Percentiles rank a stretch among this genome's conserved stretches.
Conservation (phyloP, 2,113 vertebrate genomes). For the Trinectes maculatus region DNA sequence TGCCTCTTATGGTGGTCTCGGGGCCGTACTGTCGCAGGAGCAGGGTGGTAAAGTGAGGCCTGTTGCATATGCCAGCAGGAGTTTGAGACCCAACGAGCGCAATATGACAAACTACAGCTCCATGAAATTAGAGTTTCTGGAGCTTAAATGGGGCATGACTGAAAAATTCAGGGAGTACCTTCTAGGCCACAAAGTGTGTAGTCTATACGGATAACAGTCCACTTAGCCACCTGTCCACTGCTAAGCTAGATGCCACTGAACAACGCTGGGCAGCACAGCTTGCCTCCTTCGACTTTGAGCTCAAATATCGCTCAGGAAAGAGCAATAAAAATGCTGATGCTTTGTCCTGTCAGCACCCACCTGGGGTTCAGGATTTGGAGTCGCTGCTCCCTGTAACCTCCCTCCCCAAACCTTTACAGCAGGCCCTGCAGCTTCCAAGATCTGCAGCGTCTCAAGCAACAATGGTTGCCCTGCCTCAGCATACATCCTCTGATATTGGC, state of each 20-base stretch:
- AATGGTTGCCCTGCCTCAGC: neutral
- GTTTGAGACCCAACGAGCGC: neutral
- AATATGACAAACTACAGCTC: neutral
- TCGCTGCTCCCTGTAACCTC: neutral
- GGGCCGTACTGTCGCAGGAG: constrained; percentile 15
- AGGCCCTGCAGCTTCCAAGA: neutral
- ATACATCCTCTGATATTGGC: no score
- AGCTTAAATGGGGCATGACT: neutral
- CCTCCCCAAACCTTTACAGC: neutral
- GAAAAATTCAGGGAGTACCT: neutral
- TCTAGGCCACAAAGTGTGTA: neutral
- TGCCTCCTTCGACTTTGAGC: neutral
- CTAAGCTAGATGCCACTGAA: neutral
- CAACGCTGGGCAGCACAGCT: neutral
- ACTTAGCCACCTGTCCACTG: neutral
- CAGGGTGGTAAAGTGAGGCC: neutral
- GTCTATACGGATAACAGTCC: neutral
- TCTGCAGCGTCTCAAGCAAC: neutral
- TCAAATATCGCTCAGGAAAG: neutral
- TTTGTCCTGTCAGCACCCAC: neutral
- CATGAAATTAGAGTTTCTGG: constrained; percentile 22
- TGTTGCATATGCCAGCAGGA: neutral
- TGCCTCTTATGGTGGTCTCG: neutral
- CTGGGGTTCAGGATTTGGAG: neutral
- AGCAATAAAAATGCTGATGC: neutral